A percentile compares a stretch with the other conserved stretches of the same genome.
These are phyloP conservation scores for Cryptosula pallasiana DNA, from an alignment of 2,888 invertebrate species.

Conservation along the genomic window DNA sequence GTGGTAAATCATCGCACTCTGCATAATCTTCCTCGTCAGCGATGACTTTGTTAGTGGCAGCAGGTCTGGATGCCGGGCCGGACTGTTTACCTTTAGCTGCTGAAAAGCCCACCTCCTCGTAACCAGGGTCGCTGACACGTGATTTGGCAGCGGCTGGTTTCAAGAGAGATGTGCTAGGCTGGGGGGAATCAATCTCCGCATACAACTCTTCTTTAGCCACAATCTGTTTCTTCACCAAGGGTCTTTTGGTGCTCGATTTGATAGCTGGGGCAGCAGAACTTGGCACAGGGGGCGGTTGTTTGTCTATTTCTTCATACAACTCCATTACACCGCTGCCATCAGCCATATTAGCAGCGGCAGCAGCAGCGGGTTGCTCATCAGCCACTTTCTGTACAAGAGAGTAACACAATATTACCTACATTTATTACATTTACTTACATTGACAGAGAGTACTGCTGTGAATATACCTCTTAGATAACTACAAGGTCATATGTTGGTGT, in stretches of 20 bases:
- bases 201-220: not conserved
- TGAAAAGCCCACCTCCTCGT: not conserved
- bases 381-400: too few species aligned
- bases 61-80: not conserved
- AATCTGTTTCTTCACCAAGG: not conserved
- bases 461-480: too few species aligned
- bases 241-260: not conserved
- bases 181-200: not conserved
- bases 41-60: not conserved
- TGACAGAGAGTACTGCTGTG: too few species aligned
- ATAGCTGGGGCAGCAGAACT: not conserved
- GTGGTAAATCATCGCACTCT: not conserved
- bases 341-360: not conserved
- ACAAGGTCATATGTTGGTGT: too few species aligned
- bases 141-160: not conserved
- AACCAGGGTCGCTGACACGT: not conserved
- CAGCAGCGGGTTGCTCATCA: not conserved
- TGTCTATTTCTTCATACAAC: slow-evolving; percentile 11
- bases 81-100: not conserved
- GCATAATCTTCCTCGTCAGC: slow-evolving; percentile 17
- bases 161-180: not conserved
- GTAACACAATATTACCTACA: too few species aligned
- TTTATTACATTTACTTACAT: too few species aligned
- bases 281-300: not conserved
- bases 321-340: not conserved